Conservation (phyloP, 1,140 invertebrate genomes). For the Kradibia gibbosae region DNA sequence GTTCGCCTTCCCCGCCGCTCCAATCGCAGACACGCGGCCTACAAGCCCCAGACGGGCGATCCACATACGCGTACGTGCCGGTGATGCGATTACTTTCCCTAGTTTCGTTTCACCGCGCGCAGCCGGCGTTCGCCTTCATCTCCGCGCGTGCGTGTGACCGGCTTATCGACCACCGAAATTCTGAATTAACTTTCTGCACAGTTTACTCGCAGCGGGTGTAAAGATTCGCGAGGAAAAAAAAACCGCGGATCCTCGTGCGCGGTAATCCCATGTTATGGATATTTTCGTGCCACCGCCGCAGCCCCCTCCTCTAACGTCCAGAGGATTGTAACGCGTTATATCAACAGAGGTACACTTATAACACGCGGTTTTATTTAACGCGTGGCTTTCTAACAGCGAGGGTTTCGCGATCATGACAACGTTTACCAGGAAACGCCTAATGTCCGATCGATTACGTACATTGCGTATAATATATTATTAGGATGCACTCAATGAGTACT, state of each 20-base stretch:
- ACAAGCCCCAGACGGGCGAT: background rate
- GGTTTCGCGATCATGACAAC: background rate
- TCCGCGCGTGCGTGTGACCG: background rate
- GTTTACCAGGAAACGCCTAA: background rate
- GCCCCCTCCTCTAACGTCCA: background rate
- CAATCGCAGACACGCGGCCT: background rate
- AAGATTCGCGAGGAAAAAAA: background rate
- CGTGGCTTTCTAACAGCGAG: background rate
- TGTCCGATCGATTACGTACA: background rate
- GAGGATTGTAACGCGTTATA: too few species aligned
- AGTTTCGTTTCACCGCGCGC: background rate
- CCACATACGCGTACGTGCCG: background rate
- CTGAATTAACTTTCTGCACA: constrained; percentile 33
- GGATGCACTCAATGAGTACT: too few species aligned
- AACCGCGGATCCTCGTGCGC: background rate
- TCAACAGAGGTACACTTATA: too few species aligned
- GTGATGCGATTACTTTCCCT: constrained; percentile 18
- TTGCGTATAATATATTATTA: background rate
- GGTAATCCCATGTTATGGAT: background rate
- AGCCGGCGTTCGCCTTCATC: background rate
- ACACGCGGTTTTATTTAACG: constrained; percentile 2
- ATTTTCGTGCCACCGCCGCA: background rate
- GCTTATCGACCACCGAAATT: constrained; percentile 41
- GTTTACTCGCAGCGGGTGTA: background rate
- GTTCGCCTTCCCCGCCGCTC: background rate